phyloP scores from a whole-genome alignment of 2,888 invertebrate genomes.

The Sphinx pinastri region DNA sequence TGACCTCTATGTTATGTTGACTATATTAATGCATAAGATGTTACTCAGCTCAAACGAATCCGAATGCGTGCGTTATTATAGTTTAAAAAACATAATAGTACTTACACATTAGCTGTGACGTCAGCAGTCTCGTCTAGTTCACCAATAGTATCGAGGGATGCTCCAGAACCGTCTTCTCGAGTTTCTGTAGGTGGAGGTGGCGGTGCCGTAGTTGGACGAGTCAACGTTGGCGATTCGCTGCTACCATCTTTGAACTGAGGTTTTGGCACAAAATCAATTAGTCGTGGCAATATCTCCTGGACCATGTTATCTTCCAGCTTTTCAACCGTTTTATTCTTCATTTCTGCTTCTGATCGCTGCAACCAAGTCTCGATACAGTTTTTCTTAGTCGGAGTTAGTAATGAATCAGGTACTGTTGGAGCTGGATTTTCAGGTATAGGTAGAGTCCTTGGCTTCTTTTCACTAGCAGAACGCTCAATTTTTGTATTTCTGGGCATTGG shows the following conservation, averaged over 20 bases:
- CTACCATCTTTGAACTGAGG: conserved; percentile 72
- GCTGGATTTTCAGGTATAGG: conserved; percentile 61
- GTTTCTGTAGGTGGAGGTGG: conserved; percentile 72
- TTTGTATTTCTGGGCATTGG: conserved; percentile 83
- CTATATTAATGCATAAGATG: too few relatives aligned
- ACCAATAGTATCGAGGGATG: conserved; percentile 88
- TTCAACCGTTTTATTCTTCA: conserved; percentile 71
- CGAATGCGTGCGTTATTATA: neutral
- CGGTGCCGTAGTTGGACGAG: conserved; percentile 70
- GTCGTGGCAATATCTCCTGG: conserved; percentile 84
- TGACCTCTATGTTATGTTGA: too few relatives aligned
- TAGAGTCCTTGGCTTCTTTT: conserved; percentile 68
- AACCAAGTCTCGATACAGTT: conserved; percentile 80
- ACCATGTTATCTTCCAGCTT: conserved; percentile 67
- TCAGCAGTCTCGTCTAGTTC: conserved; percentile 86
- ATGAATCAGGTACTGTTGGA: conserved; percentile 62
- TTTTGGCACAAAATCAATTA: conserved; percentile 89
- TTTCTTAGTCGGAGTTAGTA: conserved; percentile 76
- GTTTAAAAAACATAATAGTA: conserved; percentile 37
- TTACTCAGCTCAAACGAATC: too few relatives aligned
- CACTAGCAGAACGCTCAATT: conserved; percentile 69
- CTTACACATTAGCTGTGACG: conserved; percentile 74
- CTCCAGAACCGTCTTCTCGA: conserved; percentile 83
- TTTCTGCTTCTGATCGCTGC: conserved; percentile 78
- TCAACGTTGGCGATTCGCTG: conserved; percentile 53